These are phyloP conservation scores for Melieria crassipennis DNA, from an alignment of 2,888 invertebrate genomes.

Conservation along the genomic window DNA sequence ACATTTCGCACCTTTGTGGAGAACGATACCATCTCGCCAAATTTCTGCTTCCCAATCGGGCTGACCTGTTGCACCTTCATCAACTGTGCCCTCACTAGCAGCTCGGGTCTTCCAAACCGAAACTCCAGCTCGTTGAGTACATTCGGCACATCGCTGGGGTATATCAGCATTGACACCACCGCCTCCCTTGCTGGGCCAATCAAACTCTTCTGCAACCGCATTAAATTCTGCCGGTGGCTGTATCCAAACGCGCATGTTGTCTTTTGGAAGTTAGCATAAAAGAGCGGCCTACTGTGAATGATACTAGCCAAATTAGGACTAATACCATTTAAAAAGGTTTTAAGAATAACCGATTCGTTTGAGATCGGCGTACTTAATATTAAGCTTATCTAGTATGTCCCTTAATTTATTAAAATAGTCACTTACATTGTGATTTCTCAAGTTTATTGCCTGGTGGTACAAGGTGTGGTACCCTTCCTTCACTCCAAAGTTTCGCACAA, in stretches of 20 bases:
- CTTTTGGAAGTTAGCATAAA: slow-evolving; percentile 29
- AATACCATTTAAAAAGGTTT: too few species aligned
- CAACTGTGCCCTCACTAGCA: slow-evolving; percentile 31
- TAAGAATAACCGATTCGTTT: too few species aligned
- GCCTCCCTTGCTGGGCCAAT: slow-evolving; percentile 29
- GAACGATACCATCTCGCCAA: slow-evolving; percentile 28
- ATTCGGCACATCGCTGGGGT: slow-evolving; percentile 28
- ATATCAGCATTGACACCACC: slow-evolving; percentile 35
- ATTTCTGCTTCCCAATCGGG: slow-evolving; percentile 13
- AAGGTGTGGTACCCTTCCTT: too few species aligned
- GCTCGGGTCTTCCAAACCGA: slow-evolving; percentile 38
- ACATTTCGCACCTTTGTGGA: slow-evolving; percentile 34
- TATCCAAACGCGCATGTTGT: slow-evolving; percentile 27
- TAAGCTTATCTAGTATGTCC: too few species aligned
- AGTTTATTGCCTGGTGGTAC: too few species aligned
- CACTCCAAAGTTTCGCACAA: too few species aligned
- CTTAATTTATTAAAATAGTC: too few species aligned
- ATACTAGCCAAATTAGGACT: too few species aligned
- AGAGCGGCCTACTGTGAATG: too few species aligned
- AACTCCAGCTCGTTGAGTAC: slow-evolving; percentile 32
- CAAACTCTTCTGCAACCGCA: slow-evolving; percentile 32
- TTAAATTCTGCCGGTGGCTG: slow-evolving; percentile 33
- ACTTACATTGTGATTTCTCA: too few species aligned
- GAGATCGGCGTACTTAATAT: too few species aligned
- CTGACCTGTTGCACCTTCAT: slow-evolving; percentile 24